Base-by-base conservation (phyloP, 2,113 vertebrate genomes). In the Larimichthys polyactis region DNA sequence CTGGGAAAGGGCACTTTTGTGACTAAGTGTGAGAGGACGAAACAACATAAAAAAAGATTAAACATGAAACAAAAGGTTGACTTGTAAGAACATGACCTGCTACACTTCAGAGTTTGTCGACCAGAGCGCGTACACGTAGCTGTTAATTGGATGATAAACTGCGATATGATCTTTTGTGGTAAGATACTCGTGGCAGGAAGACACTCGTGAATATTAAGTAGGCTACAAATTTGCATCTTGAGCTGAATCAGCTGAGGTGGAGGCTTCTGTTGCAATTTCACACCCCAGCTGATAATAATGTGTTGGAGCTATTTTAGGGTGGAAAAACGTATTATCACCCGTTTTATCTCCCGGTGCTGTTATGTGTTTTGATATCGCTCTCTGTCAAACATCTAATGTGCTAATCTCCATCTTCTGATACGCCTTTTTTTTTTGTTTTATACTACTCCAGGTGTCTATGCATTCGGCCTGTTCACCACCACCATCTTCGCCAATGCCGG, bases 391-490 rank as follows among this genome's bases (percentile, higher is more conserved):
- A 57, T 78, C 5, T 19, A 27, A 49, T 15, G 0, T 17, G 4
- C 2, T 46, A 81, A 22, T 51, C 3, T 75, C 49, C 20, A 15
- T 17, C 48, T 54, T 67, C 14, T 14, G 10, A 4, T 24, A 3
- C 4, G 16, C 40, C 63, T 71, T 36, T 52, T 29, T 27, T 4
- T 24, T 48, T 43, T 75, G 16, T 57, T 44, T 40, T 44, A 62
- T 44, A n/a, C 57, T 15, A n/a, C 32, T 32, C 22, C 79, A 98
- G 97, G 97, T 10, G 96, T 97, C 51, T 98, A 97, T 44, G 95
- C 97, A 22, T 98, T 98, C 2, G 97, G 97, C 70, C 95, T 98
- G 22, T 97, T 98, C 90, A 96, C 96, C 76, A 97, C 97, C 7
- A 96, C 95, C 84, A 98, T 98, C 90, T 98, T 98, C 17, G 96